These are phyloP conservation scores for Drosophila insularis DNA, from an alignment of 1,140 invertebrate species.

Conservation along the genomic window DNA sequence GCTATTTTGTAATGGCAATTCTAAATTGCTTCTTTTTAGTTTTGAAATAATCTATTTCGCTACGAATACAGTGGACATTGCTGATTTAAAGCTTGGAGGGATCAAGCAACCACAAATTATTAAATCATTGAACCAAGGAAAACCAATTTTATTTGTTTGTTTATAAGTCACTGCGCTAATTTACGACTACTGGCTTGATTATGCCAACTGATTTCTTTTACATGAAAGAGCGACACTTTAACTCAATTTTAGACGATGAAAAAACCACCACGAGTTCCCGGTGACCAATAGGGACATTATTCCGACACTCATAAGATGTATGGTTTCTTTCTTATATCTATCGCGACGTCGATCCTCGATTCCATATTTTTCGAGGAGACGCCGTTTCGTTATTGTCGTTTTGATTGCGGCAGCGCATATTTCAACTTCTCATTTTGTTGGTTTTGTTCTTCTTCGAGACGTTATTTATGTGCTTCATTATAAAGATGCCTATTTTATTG, in stretches of 20 bases:
- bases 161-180: constrained; percentile 32
- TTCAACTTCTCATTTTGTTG: not conserved
- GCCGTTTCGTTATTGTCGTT: constrained; percentile 25
- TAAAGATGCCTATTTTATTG: constrained; percentile 80
- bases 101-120: constrained; percentile 31
- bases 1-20: too few relatives aligned
- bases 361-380: constrained; percentile 54
- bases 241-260: too few relatives aligned
- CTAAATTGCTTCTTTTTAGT: too few relatives aligned
- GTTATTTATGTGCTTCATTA: constrained; percentile 78
- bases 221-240: too few relatives aligned
- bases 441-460: constrained; percentile 37
- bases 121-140: too few relatives aligned
- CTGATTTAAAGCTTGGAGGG: constrained; percentile 53
- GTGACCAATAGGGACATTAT: too few relatives aligned
- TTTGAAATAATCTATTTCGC: too few relatives aligned
- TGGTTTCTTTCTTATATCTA: not conserved
- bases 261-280: too few relatives aligned
- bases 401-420: constrained; percentile 44
- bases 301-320: too few relatives aligned
- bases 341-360: constrained; percentile 49
- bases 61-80: too few relatives aligned
- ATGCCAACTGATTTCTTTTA: constrained; percentile 8
- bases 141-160: constrained; percentile 59
- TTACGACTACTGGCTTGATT: constrained; percentile 47